These are phyloP conservation scores for Cataglyphis hispanica DNA, from an alignment of 1,140 invertebrate genomes.

Conservation along the genomic window DNA sequence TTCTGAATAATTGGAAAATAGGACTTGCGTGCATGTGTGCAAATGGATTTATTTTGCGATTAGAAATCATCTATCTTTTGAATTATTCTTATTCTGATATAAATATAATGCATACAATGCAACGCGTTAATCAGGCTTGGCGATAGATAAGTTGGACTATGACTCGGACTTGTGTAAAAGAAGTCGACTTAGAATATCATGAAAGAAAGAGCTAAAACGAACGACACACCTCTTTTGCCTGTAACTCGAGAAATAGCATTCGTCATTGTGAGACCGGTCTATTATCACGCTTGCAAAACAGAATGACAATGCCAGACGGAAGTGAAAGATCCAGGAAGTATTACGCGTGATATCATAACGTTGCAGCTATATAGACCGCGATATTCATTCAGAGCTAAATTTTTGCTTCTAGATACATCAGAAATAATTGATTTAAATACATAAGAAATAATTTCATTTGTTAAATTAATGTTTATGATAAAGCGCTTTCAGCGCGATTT, in stretches of 20 bases:
- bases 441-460: neutral
- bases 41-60: neutral
- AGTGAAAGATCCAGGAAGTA: slow-evolving; percentile 53
- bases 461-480: slow-evolving; percentile 15
- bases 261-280: slow-evolving; percentile 16
- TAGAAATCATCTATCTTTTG: slow-evolving; percentile 26
- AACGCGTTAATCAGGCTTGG: slow-evolving; percentile 6
- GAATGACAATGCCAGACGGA: slow-evolving; percentile 46
- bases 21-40: neutral
- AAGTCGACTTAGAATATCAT: slow-evolving; percentile 14
- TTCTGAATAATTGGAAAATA: slow-evolving; percentile 37
- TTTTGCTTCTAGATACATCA: neutral
- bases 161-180: slow-evolving; percentile 6
- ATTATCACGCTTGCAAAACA: slow-evolving; percentile 45
- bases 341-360: slow-evolving; percentile 25
- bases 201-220: slow-evolving; percentile 21
- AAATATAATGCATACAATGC: neutral
- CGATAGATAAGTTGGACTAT: slow-evolving; percentile 23
- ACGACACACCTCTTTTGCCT: slow-evolving; percentile 41
- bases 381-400: neutral
- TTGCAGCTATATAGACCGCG: neutral
- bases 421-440: neutral
- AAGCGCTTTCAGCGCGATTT: neutral
- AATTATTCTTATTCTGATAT: neutral
- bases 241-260: slow-evolving; percentile 63